phyloP scores from a whole-genome alignment of 2,888 invertebrate genomes.

The Alcis repandata region DNA sequence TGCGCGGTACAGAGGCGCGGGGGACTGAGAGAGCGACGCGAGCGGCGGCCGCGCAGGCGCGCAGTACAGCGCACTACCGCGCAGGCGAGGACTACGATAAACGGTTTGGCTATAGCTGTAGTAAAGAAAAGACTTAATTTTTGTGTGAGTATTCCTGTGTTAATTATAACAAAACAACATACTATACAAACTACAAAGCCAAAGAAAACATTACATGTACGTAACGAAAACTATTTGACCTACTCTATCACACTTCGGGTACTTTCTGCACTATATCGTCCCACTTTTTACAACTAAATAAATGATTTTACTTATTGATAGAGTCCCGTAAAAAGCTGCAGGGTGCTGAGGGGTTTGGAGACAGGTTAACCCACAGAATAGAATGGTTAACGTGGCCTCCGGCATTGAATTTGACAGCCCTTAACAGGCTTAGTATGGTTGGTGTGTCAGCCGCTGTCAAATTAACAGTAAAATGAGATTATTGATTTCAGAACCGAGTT shows the following conservation, averaged over 20 bases:
- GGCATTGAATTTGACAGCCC: slow-evolving; percentile 97
- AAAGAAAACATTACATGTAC: background rate
- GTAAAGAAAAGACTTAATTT: too few species aligned
- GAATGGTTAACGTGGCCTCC: slow-evolving; percentile 99
- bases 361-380: slow-evolving; percentile 97
- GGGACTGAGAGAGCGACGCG: too few species aligned
- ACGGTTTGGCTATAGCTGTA: too few species aligned
- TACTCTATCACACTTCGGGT: too few species aligned
- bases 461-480: slow-evolving; percentile 19
- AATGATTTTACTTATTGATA: slow-evolving; percentile 77
- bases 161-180: slow-evolving; percentile 1
- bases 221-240: background rate
- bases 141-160: slow-evolving; percentile 30
- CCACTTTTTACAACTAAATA: background rate
- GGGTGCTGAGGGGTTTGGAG: slow-evolving; percentile 89
- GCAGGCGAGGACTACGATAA: too few species aligned
- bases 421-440: slow-evolving; percentile 91
- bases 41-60: too few species aligned
- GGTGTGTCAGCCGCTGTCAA: slow-evolving; percentile 88
- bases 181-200: background rate
- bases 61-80: too few species aligned
- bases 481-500: too few species aligned
- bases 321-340: slow-evolving; percentile 83
- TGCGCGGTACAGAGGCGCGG: too few species aligned
- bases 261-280: too few species aligned